These are phyloP conservation scores for Thelaira solivaga DNA, from an alignment of 2,888 invertebrate species.

Conservation along the genomic window DNA sequence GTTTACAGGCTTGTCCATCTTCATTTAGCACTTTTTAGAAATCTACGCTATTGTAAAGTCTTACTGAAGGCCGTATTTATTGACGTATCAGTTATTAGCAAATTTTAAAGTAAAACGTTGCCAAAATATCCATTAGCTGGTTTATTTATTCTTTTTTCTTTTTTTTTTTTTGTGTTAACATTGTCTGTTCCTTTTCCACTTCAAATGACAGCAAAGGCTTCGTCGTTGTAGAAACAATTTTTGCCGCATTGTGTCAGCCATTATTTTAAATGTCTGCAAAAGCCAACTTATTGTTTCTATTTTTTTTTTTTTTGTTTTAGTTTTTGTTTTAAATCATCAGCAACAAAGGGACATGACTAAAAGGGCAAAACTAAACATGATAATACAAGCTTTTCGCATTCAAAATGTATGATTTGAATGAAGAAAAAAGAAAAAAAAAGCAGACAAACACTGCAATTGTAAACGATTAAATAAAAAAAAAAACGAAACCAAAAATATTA, in stretches of 20 bases:
- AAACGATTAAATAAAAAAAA: slow-evolving; percentile 41
- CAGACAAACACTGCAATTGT: slow-evolving; percentile 47
- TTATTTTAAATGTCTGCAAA: slow-evolving; percentile 53
- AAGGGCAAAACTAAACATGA: slow-evolving; percentile 31
- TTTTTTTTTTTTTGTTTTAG: not conserved
- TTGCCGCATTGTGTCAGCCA: slow-evolving; percentile 62
- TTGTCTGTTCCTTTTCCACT: slow-evolving; percentile 1
- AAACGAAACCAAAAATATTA: slow-evolving; percentile 3
- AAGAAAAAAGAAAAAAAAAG: slow-evolving; percentile 25
- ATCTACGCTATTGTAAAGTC: not conserved
- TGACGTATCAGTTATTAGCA: slow-evolving; percentile 67
- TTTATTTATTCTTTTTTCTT: too few species aligned
- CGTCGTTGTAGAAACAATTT: slow-evolving; percentile 34
- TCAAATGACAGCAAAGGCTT: slow-evolving; percentile 44
- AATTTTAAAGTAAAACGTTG: slow-evolving; percentile 64
- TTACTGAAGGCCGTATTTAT: slow-evolving; percentile 17
- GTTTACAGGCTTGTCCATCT: too few species aligned
- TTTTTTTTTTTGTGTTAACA: not conserved
- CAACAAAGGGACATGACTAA: slow-evolving; percentile 22
- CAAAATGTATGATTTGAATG: slow-evolving; percentile 30
- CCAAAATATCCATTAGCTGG: slow-evolving; percentile 66
- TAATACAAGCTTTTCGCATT: slow-evolving; percentile 29
- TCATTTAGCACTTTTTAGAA: too few species aligned
- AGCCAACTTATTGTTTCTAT: slow-evolving; percentile 33
- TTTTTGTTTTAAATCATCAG: slow-evolving; percentile 8